Percentiles rank a stretch among this genome's conserved stretches.
Evolutionary conservation across 1,140 invertebrate genomes (phyloP).

Genomic region (Trachelipus rathkii): DNA sequence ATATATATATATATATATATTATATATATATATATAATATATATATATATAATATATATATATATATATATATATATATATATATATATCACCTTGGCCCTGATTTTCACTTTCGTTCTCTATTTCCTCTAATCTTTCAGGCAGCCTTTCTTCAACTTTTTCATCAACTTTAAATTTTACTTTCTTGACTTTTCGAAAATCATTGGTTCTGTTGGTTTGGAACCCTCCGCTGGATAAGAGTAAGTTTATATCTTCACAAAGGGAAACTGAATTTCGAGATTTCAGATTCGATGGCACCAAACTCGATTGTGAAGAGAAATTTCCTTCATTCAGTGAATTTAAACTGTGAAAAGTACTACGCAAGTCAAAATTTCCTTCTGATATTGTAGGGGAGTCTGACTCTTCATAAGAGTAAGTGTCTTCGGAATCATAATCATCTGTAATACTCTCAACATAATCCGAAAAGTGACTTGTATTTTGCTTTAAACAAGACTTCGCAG

Average conservation of each 20-base stretch:
- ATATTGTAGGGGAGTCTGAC: no score
- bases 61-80: slow-evolving; percentile 7
- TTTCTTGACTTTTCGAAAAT: not conserved
- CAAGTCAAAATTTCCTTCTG: no score
- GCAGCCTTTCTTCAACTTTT: no score
- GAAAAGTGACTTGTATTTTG: no score
- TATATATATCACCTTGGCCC: not conserved
- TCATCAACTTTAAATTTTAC: not conserved
- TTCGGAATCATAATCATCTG: no score
- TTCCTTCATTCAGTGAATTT: not conserved
- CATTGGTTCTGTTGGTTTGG: not conserved
- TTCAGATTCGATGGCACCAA: not conserved
- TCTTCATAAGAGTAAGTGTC: no score
- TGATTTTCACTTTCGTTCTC: not conserved
- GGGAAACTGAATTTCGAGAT: not conserved
- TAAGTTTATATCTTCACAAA: slow-evolving; percentile 3
- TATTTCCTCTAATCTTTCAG: no score
- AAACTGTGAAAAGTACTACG: not conserved
- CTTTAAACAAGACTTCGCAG: no score
- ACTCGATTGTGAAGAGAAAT: not conserved
- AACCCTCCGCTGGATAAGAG: not conserved
- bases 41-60: slow-evolving; percentile 12
- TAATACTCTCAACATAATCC: no score
- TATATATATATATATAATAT: no score
- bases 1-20: no score